phyloP scores from a whole-genome alignment of 2,888 invertebrate genomes.

The Apamea monoglypha region DNA sequence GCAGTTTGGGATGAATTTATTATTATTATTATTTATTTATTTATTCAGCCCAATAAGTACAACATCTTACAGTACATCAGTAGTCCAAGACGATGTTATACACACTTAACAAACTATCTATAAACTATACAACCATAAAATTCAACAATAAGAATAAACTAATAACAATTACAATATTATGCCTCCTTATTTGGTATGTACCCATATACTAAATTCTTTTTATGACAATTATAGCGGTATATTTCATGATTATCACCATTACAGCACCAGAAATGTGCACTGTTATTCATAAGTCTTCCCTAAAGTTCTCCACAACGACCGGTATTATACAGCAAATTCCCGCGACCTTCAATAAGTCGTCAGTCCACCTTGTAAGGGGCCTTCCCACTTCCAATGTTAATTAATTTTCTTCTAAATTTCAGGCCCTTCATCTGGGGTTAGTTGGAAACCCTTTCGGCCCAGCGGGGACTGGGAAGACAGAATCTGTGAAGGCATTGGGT shows the following conservation, averaged over 20 bases:
- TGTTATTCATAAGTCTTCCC: neutral
- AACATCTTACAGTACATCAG: too few relatives aligned
- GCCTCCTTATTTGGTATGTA: too few relatives aligned
- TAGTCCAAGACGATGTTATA: too few relatives aligned
- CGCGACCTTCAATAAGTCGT: neutral
- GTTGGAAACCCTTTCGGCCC: slow-evolving; percentile 99
- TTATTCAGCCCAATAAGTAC: too few relatives aligned
- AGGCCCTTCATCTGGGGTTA: slow-evolving; percentile 98
- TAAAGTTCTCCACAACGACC: too few relatives aligned
- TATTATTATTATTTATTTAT: too few relatives aligned
- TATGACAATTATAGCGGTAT: neutral
- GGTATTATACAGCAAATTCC: neutral
- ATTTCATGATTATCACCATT: neutral
- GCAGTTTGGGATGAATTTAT: too few relatives aligned
- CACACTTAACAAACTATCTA: too few relatives aligned
- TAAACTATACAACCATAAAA: too few relatives aligned
- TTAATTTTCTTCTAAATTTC: slow-evolving; percentile 65
- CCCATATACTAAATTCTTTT: neutral
- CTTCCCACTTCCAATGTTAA: neutral
- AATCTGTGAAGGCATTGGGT: slow-evolving; percentile 99
- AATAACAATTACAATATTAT: too few relatives aligned
- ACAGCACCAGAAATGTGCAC: too few relatives aligned
- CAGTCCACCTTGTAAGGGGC: neutral
- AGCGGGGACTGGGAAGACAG: slow-evolving; percentile 99
- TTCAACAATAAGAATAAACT: too few relatives aligned